Percentiles rank a stretch among this genome's conserved stretches.
Evolutionary conservation across 2,113 vertebrate species (phyloP).

Genomic region (Mesitornis unicolor): DNA sequence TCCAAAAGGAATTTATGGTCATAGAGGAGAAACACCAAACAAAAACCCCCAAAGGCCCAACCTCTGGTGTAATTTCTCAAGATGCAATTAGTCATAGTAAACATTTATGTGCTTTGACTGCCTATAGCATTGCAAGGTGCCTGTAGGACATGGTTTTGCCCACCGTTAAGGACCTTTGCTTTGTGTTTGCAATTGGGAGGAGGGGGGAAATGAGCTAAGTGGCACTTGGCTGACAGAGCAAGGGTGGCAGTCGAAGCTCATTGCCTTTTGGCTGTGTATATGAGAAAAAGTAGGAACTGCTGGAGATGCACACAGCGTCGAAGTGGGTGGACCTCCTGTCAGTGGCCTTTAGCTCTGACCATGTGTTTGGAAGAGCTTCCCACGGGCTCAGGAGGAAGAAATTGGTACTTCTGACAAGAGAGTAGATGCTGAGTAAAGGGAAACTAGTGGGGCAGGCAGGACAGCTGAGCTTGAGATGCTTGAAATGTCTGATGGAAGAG

Average conservation of each 20-base stretch:
- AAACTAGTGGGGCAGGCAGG: neutral
- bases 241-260: neutral
- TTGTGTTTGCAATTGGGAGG: neutral
- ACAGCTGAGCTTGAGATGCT: neutral
- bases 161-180: neutral
- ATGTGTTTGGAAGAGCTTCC: neutral
- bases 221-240: neutral
- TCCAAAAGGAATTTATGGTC: neutral
- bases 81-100: neutral
- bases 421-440: neutral
- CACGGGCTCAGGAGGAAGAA: neutral
- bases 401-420: too few relatives aligned
- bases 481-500: neutral
- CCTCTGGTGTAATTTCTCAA: neutral
- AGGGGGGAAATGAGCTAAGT: fast-evolving
- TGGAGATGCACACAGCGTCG: too few relatives aligned
- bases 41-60: fast-evolving
- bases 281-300: neutral
- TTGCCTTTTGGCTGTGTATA: neutral
- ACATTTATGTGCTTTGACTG: neutral
- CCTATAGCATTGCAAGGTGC: too few relatives aligned
- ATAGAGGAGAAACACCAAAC: neutral
- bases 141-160: fast-evolving
- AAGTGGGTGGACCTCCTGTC: neutral
- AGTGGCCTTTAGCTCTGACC: neutral